Evolutionary conservation across 2,113 vertebrate species (phyloP), one percentile per base, ranked within the genome.

Genomic region (Tupaia chinensis): DNA sequence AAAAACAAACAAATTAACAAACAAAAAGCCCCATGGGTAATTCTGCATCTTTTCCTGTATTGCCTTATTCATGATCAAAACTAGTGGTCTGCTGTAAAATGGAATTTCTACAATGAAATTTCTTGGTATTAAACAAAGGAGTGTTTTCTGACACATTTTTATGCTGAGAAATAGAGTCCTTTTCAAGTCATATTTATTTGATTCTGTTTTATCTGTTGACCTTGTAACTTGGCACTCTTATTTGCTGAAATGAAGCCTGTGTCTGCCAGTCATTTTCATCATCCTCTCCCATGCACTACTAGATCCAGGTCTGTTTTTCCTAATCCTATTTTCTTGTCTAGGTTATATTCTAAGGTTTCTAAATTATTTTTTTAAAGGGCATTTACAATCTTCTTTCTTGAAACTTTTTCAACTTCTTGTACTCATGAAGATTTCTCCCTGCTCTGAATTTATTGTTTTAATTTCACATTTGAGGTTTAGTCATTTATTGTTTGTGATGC

Each of bases 91-190:
- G 17, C 1, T 74, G 1, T 88, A 90, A 86, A 82, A 68, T 92
- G 22, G 73, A 91, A 77, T 95, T 95, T 91, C n/a, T 58, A 70
- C 79, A 90, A 5, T 34, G 54, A 88, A 7, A 5, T 77, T 97
- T 94, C 81, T 90, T 90, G 81, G 23, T 79, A 86, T 94, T 84
- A 88, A 79, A 92, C 56, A 78, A 60, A 66, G 9, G 3, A 13
- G 12, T 84, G 60, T 89, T 95, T 94, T 73, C 58, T 85, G 74
- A 87, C 7, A 56, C 8, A 17, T 69, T 74, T 78, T 78, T 9
- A 9, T 84, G 27, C 19, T 84, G 61, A 88, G 54, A 96, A 87
- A 72, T 72, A 22, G 10, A 81, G n/a, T 16, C 16, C 13, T 16
- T 94, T 93, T 95, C 25, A 58, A 34, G 54, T 93, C 15, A 53